Percentiles rank a stretch among this genome's conserved stretches.
Evolutionary conservation across 2,797 vertebrate species (phyloP).

Genomic region (Coendou prehensilis): DNA sequence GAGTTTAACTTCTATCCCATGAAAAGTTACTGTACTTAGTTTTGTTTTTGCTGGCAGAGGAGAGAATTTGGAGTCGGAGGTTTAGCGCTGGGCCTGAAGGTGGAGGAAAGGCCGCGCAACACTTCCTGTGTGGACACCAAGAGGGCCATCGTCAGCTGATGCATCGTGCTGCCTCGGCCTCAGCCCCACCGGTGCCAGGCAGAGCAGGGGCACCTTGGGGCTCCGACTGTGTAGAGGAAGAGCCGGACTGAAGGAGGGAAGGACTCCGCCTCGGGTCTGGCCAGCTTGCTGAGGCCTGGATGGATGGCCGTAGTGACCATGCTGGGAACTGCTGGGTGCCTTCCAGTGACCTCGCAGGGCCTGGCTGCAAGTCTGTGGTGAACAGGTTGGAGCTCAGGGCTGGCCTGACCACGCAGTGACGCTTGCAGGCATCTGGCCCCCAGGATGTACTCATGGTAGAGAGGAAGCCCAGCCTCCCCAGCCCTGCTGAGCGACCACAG

Average conservation of each 20-base stretch:
- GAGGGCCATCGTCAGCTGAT: neutral
- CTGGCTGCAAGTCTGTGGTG: neutral
- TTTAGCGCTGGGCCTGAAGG: neutral
- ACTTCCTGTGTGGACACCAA: neutral
- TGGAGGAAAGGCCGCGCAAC: neutral
- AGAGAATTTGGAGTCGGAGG: neutral
- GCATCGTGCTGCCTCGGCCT: neutral
- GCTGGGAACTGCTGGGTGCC: neutral
- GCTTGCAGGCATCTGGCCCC: no score
- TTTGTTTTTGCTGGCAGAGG: neutral
- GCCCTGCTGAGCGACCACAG: neutral
- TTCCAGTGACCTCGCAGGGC: neutral
- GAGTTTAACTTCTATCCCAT: neutral
- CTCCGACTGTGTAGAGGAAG: neutral
- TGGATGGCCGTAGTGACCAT: neutral
- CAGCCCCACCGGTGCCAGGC: neutral
- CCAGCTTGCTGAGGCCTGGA: neutral
- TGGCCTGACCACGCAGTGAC: rapidly evolving
- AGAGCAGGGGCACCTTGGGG: neutral
- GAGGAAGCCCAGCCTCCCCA: rapidly evolving
- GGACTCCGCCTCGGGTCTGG: neutral
- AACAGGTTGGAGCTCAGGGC: neutral
- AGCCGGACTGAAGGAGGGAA: neutral
- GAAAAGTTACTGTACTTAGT: neutral
- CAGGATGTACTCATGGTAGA: neutral